These are phyloP conservation scores for Paramormyrops hopkinsi DNA, from an alignment of 2,797 vertebrate species.

Conservation along the genomic window DNA sequence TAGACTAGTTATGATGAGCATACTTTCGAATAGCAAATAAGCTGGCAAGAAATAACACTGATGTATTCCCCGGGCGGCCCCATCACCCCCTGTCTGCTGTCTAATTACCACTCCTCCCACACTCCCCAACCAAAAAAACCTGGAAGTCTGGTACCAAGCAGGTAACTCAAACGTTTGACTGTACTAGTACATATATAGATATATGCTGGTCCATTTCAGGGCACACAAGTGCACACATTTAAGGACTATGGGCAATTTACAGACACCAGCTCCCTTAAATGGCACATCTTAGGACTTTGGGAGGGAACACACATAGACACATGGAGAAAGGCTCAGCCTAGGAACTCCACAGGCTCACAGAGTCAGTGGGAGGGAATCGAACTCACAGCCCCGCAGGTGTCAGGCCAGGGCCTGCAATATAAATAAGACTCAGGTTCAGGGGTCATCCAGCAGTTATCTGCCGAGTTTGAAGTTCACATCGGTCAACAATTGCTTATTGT, in stretches of 20 bases:
- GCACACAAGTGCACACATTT: background rate
- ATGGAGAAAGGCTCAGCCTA: background rate
- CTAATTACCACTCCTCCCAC: background rate
- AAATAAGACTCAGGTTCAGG: background rate
- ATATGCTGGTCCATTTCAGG: background rate
- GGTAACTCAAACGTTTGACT: background rate
- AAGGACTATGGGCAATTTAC: background rate
- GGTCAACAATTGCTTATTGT: background rate
- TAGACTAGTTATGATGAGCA: background rate
- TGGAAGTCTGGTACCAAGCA: background rate
- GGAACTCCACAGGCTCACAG: background rate
- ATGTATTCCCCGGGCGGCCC: background rate
- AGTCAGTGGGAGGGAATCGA: background rate
- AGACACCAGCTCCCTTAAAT: background rate
- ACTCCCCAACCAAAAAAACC: background rate
- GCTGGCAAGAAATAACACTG: background rate
- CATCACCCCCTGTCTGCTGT: background rate
- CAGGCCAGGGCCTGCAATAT: background rate
- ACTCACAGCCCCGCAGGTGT: background rate
- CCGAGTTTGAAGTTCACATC: background rate
- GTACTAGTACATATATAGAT: background rate
- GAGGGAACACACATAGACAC: background rate
- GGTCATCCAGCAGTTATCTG: background rate
- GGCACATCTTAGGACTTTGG: background rate
- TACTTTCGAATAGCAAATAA: background rate